A percentile compares a stretch with the other conserved stretches of the same genome.
Conservation (phyloP, 2,797 vertebrate species). For the Mormyrops boulengeri region DNA sequence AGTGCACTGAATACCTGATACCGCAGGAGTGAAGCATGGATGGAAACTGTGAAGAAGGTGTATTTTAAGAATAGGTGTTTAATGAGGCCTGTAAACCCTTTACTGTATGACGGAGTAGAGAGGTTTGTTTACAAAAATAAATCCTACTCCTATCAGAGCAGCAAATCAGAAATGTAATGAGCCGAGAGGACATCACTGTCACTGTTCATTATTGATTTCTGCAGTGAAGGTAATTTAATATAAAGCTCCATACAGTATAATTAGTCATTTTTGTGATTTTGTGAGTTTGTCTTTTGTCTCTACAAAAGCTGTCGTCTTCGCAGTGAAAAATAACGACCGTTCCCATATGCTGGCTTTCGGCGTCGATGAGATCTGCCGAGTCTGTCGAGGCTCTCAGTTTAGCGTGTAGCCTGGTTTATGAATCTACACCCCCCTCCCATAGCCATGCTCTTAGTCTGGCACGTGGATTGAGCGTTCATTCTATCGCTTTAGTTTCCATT, state of each 20-base stretch:
- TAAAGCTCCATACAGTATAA: background rate
- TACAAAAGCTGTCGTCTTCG: background rate
- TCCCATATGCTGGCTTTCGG: background rate
- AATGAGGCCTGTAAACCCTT: background rate
- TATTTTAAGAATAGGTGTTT: background rate
- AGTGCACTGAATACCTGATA: background rate
- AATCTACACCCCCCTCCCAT: background rate
- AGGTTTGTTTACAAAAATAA: background rate
- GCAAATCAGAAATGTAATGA: conserved; percentile 9
- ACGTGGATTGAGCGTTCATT: background rate
- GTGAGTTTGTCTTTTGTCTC: background rate
- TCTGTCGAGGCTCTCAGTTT: background rate
- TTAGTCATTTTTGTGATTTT: conserved; percentile 7
- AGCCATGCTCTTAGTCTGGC: background rate
- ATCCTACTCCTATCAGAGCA: background rate
- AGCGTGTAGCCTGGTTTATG: background rate
- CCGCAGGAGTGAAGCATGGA: background rate
- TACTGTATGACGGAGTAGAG: background rate
- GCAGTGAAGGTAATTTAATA: conserved; percentile 12
- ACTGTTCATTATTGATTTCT: conserved; percentile 9
- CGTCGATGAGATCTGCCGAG: background rate
- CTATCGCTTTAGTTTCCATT: background rate
- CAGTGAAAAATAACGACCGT: background rate
- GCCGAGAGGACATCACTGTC: background rate
- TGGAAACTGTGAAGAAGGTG: background rate